Conservation (phyloP, 2,113 vertebrate genomes). For the Heptranchias perlo region DNA sequence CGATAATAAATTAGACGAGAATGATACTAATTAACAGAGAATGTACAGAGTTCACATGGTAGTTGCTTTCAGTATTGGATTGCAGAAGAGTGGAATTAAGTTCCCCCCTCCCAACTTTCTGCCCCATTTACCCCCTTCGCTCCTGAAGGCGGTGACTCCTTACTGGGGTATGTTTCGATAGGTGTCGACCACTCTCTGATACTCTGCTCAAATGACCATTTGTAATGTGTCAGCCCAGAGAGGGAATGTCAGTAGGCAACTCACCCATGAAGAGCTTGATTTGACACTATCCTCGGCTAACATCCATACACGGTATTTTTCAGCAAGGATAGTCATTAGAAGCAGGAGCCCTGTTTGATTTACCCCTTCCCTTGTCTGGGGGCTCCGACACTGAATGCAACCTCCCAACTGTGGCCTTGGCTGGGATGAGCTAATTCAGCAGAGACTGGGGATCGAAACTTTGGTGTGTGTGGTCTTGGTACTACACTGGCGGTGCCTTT, state of each 20-base stretch:
- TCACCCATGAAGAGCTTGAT: neutral
- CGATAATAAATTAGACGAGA: constrained; percentile 31
- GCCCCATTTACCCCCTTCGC: neutral
- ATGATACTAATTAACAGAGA: constrained; percentile 31
- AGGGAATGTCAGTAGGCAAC: neutral
- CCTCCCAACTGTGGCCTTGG: no score
- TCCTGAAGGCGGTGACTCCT: neutral
- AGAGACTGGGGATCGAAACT: no score
- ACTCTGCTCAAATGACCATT: neutral
- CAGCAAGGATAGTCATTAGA: neutral
- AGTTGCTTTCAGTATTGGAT: neutral
- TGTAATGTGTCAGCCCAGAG: neutral
- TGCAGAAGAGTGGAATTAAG: neutral
- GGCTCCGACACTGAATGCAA: no score
- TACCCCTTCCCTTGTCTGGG: no score
- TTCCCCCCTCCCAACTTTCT: neutral
- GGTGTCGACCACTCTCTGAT: neutral
- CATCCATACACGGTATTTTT: neutral
- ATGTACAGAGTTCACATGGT: constrained; percentile 17
- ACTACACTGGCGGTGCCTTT: no score
- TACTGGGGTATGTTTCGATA: neutral
- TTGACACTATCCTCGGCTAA: neutral
- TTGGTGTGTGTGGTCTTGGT: no score
- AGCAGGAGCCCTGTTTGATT: neutral
- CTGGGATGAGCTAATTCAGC: no score